phyloP scores from a whole-genome alignment of 2,888 invertebrate genomes.

The Lasioglossum vierecki region DNA sequence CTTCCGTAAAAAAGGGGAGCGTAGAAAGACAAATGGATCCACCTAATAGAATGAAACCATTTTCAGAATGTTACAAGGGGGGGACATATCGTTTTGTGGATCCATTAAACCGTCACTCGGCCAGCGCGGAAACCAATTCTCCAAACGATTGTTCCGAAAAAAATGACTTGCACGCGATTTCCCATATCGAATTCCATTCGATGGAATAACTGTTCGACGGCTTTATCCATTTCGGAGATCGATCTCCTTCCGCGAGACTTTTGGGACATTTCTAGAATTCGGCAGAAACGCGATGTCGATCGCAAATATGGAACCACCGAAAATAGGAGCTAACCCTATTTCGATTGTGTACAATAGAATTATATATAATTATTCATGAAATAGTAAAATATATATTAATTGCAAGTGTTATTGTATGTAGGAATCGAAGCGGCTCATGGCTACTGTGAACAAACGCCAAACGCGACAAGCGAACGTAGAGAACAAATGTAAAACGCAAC shows the following conservation, averaged over 20 bases:
- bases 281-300: not conserved
- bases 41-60: constrained; percentile 76
- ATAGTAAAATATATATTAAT: no score
- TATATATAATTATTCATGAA: no score
- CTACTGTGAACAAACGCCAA: no score
- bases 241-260: not conserved
- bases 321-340: not conserved
- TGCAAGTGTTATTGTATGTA: no score
- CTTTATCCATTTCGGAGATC: constrained; percentile 9
- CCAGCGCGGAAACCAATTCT: constrained; percentile 55
- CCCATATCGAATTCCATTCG: constrained; percentile 27
- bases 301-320: not conserved
- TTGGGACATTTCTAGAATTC: not conserved
- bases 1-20: constrained; percentile 21
- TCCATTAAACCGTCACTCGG: constrained; percentile 65
- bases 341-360: not conserved
- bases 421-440: no score
- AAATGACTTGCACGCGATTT: constrained; percentile 24
- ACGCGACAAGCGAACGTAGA: no score
- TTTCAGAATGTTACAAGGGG: constrained; percentile 57
- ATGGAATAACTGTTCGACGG: constrained; percentile 4
- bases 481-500: no score
- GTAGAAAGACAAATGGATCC: constrained; percentile 76
- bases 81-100: constrained; percentile 58
- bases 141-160: constrained; percentile 25